Evolutionary conservation across 2,888 invertebrate genomes (phyloP), one percentile per base, ranked within the genome.

Genomic region (Plebejus melissa): DNA sequence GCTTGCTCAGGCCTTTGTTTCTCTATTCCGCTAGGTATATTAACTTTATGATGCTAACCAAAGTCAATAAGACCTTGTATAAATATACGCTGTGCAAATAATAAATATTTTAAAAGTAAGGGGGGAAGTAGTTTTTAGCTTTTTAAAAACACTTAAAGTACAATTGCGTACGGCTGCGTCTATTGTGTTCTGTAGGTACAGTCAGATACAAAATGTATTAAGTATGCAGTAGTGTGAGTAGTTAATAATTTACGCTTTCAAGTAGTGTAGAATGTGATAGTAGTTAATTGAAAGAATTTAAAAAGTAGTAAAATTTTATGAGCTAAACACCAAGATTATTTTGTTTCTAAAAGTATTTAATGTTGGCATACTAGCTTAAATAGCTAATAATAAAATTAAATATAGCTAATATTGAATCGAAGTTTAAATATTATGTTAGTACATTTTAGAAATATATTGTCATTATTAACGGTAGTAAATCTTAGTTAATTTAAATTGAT

Each of bases 201-300:
- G 65, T 65, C 65, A 65, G 65, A 16, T 65, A 65, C 65, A 60
- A 28, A n/a, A 58, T 32, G 32, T 65, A 65, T 65, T 65, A 65
- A 22, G 22, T 22, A 22, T 13, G 16, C 11, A 60, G 60, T 60
- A 28, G 13, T 13, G 36, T 36, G 32, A 65, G 32, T 65, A 36
- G 16, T 36, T 28, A 11, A 65, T 32, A 65, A 65, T 65, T 65
- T 32, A 65, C 32, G 65, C 65, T 65, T 65, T 65, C 32, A 13
- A 32, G 16, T 65, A 4, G 32, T 36, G 6, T 22, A 11, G 60
- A 28, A 28, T 28, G 65, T 65, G 65, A 65, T 65, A 32, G 13
- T 32, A 13, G 65, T 3, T 65, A 32, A 65, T 32, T 65, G 13
- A 32, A 36, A 32, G 13, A 32, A 32, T 54, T 54, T 4, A 54